Evolutionary conservation across 2,797 vertebrate species (phyloP).

Genomic region (Fringilla coelebs): DNA sequence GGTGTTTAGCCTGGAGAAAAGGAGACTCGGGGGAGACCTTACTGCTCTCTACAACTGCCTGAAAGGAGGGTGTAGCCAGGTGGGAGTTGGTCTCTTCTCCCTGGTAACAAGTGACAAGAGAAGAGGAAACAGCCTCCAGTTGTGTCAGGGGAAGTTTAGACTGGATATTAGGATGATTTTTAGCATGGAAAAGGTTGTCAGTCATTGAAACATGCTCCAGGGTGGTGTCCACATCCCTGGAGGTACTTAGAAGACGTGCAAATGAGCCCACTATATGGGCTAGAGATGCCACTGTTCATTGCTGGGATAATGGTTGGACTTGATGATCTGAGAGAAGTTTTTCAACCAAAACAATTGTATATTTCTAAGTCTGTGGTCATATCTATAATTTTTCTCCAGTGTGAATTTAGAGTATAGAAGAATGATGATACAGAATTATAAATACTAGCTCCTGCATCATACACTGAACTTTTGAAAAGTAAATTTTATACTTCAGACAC

Average conservation of each 20-base stretch:
- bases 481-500: background rate
- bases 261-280: background rate
- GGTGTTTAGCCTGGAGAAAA: background rate
- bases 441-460: background rate
- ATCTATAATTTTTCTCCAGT: background rate
- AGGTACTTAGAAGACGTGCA: background rate
- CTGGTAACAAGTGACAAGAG: background rate
- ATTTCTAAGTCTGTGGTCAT: background rate
- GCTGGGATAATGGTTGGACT: background rate
- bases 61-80: background rate
- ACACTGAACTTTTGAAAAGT: background rate
- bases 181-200: background rate
- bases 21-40: accelerated
- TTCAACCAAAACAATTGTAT: background rate
- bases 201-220: background rate
- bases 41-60: accelerated
- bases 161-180: background rate
- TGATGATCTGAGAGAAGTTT: background rate
- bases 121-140: background rate
- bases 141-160: background rate
- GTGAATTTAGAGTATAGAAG: background rate
- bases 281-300: background rate
- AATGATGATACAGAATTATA: background rate
- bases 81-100: background rate
- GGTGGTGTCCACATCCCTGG: background rate